These are phyloP conservation scores for Cebidichthys violaceus DNA, from an alignment of 2,113 vertebrate genomes.

Conservation along the genomic window DNA sequence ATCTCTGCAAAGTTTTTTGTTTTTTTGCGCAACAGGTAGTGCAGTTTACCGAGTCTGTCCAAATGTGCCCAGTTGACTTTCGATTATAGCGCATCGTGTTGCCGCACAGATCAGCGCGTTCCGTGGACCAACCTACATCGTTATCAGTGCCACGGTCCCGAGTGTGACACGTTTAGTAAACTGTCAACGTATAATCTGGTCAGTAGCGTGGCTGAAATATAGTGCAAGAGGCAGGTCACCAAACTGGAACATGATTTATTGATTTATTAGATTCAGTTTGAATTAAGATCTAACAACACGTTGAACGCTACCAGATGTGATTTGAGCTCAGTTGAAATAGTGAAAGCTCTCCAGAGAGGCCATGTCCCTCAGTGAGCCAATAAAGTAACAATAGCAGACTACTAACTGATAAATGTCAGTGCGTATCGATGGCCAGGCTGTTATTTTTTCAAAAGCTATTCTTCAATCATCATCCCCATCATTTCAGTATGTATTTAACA, in stretches of 20 bases:
- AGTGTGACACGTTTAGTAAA: not conserved
- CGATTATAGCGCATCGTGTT: not conserved
- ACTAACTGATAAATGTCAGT: not conserved
- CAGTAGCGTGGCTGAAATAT: not conserved
- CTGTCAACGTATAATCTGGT: not conserved
- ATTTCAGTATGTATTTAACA: not conserved
- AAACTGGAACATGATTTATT: not conserved
- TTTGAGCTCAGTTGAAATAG: not conserved
- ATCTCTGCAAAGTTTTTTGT: not conserved
- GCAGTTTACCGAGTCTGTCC: not conserved
- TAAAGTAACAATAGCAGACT: not conserved
- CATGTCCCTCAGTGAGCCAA: not conserved
- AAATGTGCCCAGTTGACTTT: not conserved
- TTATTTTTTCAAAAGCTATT: not conserved
- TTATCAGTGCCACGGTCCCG: no score
- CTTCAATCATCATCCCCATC: not conserved
- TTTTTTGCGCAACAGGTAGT: conserved; percentile 36
- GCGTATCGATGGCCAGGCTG: not conserved
- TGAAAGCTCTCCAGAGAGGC: no score
- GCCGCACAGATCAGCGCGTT: not conserved
- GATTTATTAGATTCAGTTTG: not conserved
- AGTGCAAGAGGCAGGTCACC: not conserved
- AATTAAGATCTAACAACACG: not conserved
- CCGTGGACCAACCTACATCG: not conserved
- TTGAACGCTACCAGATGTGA: not conserved